A percentile compares a stretch with the other conserved stretches of the same genome.
Conservation (phyloP, 2,797 vertebrate genomes). For the Sternotherus odoratus region DNA sequence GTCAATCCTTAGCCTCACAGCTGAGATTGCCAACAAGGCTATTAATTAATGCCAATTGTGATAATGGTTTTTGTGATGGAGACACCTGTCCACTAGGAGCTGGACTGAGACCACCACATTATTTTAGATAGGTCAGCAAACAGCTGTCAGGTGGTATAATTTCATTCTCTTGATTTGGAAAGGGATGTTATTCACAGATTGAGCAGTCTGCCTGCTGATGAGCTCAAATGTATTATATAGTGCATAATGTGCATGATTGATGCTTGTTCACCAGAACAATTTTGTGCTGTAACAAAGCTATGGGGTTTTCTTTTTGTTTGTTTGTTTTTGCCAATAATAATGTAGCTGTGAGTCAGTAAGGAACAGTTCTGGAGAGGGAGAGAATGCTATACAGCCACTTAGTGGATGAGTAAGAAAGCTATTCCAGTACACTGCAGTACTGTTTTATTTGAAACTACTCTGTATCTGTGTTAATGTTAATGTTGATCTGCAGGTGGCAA, state of each 20-base stretch:
- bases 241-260: constrained; percentile 82
- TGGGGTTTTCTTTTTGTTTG: constrained; percentile 1
- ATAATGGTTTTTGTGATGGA: constrained; percentile 72
- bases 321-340: constrained; percentile 64
- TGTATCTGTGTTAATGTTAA: constrained; percentile 18
- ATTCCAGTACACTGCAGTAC: neutral
- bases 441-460: neutral
- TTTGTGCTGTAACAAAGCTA: constrained; percentile 70
- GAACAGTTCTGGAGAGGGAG: constrained; percentile 38
- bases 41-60: constrained; percentile 68
- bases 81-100: constrained; percentile 80
- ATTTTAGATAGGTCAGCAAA: constrained; percentile 79
- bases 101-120: constrained; percentile 76
- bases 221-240: constrained; percentile 77
- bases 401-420: constrained; percentile 6
- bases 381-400: constrained; percentile 23
- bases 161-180: constrained; percentile 79
- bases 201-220: constrained; percentile 73
- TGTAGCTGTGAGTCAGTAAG: constrained; percentile 58
- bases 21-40: constrained; percentile 57
- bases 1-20: constrained; percentile 20
- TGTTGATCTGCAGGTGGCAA: constrained; percentile 11
- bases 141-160: constrained; percentile 81
- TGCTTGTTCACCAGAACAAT: constrained; percentile 76
- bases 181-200: constrained; percentile 45